Evolutionary conservation across 2,113 vertebrate genomes (phyloP).

Genomic region (Ploceus nigricollis): DNA sequence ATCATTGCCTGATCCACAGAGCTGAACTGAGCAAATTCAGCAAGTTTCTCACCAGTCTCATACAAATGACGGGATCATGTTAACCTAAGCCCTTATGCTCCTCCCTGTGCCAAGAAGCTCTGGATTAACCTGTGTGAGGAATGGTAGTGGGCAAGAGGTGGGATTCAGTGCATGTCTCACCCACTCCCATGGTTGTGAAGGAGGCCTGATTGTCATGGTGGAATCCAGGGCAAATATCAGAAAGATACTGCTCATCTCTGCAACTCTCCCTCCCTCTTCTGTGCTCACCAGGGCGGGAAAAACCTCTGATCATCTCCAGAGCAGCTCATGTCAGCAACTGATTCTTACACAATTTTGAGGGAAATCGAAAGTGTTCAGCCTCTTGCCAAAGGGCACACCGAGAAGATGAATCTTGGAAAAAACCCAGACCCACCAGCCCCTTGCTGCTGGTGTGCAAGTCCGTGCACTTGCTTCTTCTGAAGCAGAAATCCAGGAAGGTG

Average conservation of each 20-base stretch:
- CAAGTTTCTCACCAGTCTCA: not conserved
- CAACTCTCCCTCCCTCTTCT: not conserved
- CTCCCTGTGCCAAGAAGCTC: not conserved
- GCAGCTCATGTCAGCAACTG: not conserved
- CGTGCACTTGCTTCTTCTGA: not conserved
- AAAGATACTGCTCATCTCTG: not conserved
- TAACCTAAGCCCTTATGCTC: not conserved
- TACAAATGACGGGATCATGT: not conserved
- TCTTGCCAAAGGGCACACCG: not conserved
- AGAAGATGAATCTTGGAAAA: not conserved
- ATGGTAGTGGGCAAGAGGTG: not conserved
- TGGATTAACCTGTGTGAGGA: not conserved
- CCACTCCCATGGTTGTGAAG: not conserved
- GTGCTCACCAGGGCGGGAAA: not conserved
- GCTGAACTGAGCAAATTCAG: not conserved
- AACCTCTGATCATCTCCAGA: not conserved
- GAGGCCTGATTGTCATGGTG: not conserved
- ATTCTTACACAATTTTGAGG: not conserved
- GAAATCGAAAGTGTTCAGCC: not conserved
- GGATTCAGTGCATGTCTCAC: not conserved
- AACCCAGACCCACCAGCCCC: not conserved
- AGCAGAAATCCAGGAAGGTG: not conserved
- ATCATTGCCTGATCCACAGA: not conserved
- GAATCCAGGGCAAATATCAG: not conserved
- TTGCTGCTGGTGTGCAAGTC: not conserved